A percentile compares a stretch with the other conserved stretches of the same genome.
Evolutionary conservation across 2,797 vertebrate genomes (phyloP).

Genomic region (Chelonia mydas): DNA sequence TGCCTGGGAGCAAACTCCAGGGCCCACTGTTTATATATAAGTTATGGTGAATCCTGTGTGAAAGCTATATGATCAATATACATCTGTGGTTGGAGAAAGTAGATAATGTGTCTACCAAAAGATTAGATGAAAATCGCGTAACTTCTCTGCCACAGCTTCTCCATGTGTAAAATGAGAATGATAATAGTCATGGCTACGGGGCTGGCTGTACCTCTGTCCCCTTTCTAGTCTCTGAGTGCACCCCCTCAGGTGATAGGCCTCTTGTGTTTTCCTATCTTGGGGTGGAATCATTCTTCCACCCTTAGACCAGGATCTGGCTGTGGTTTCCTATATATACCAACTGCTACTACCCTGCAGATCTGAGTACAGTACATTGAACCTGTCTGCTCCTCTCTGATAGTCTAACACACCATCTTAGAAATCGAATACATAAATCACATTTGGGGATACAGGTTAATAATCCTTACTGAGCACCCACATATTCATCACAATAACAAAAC

Average conservation of each 20-base stretch:
- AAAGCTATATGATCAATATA: neutral
- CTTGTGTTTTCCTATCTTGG: neutral
- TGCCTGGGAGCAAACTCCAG: neutral
- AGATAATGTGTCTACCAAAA: no score
- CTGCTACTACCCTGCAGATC: neutral
- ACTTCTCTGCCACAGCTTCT: neutral
- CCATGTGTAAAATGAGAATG: rapidly evolving
- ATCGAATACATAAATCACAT: conserved; percentile 33
- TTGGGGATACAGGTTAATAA: conserved; percentile 37
- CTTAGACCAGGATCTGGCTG: neutral
- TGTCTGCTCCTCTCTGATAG: neutral
- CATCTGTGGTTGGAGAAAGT: neutral
- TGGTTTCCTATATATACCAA: neutral
- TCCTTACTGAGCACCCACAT: neutral
- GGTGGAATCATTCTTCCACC: neutral
- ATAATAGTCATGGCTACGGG: neutral
- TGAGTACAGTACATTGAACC: neutral
- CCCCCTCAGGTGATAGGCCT: neutral
- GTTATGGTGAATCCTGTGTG: neutral
- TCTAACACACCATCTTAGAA: conserved; percentile 25
- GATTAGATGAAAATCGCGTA: neutral
- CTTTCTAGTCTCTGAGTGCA: neutral
- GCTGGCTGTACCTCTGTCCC: neutral
- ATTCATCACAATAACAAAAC: neutral
- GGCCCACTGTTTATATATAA: neutral